phyloP scores from a whole-genome alignment of 2,888 invertebrate genomes.

The Ceramica pisi region DNA sequence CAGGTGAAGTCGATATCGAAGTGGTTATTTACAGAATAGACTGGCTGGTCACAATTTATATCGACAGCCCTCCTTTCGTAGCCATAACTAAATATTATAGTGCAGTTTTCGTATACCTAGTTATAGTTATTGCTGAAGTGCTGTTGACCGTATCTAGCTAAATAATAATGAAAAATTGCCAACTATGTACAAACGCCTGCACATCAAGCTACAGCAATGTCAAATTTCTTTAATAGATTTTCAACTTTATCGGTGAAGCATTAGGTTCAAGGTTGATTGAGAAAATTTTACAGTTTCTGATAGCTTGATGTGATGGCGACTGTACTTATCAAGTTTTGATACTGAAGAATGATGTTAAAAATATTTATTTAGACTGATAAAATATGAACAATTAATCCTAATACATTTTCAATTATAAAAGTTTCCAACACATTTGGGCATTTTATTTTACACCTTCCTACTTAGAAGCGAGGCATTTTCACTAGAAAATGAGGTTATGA shows the following conservation, averaged over 20 bases:
- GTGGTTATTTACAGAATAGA: too few relatives aligned
- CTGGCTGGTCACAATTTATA: not conserved
- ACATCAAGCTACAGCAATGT: too few relatives aligned
- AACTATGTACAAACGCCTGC: too few relatives aligned
- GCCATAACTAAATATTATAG: too few relatives aligned
- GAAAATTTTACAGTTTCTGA: too few relatives aligned
- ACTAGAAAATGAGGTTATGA: too few relatives aligned
- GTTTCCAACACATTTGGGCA: conserved; percentile 20
- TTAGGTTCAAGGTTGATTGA: too few relatives aligned
- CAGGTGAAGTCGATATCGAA: too few relatives aligned
- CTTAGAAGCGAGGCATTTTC: too few relatives aligned
- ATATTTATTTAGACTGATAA: conserved; percentile 56
- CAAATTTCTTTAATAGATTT: too few relatives aligned
- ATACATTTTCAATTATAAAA: conserved; percentile 40
- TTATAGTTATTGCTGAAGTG: conserved; percentile 10
- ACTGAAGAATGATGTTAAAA: conserved; percentile 24
- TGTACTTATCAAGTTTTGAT: conserved; percentile 10
- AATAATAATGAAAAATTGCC: not conserved
- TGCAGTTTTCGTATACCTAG: not conserved
- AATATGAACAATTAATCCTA: conserved; percentile 42
- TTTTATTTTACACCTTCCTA: conserved; percentile 36
- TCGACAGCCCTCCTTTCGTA: not conserved
- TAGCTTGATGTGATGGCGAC: too few relatives aligned
- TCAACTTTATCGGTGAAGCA: too few relatives aligned
- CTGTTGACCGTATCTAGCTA: not conserved